These are phyloP conservation scores for Drosophila sp. DNA, from an alignment of 1,140 invertebrate species.

Conservation along the genomic window DNA sequence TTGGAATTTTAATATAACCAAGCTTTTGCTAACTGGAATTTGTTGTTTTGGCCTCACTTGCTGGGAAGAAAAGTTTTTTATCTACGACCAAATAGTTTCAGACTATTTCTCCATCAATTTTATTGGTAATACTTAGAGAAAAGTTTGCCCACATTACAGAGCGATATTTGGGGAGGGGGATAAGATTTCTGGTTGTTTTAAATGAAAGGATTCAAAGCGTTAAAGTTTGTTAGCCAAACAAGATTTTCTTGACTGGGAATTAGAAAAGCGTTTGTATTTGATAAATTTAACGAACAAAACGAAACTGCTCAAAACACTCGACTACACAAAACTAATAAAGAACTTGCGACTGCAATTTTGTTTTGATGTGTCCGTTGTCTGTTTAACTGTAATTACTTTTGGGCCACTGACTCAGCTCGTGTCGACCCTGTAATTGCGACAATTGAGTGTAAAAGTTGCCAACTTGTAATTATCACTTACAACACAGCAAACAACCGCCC, in stretches of 20 bases:
- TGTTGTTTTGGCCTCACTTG: constrained; percentile 22
- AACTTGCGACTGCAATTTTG: constrained; percentile 52
- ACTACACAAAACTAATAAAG: constrained; percentile 63
- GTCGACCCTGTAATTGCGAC: constrained; percentile 61
- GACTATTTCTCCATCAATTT: constrained; percentile 83
- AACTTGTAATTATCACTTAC: constrained; percentile 81
- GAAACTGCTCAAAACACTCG: constrained; percentile 26
- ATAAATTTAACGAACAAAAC: constrained; percentile 55
- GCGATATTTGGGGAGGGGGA: constrained; percentile 21
- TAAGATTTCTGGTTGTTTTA: constrained; percentile 48
- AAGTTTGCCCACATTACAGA: constrained; percentile 68
- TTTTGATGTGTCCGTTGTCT: constrained; percentile 60
- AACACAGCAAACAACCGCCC: constrained; percentile 39
- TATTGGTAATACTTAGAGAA: constrained; percentile 82
- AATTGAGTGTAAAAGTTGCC: constrained; percentile 74
- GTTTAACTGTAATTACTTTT: constrained; percentile 77
- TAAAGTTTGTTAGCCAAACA: constrained; percentile 61
- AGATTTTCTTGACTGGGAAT: constrained; percentile 37
- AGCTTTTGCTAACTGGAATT: constrained; percentile 57
- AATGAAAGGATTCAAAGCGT: constrained; percentile 79
- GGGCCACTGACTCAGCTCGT: constrained; percentile 42
- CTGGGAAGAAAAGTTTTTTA: constrained; percentile 62
- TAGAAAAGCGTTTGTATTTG: constrained; percentile 63
- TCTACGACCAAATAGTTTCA: constrained; percentile 79
- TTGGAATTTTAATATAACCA: constrained; percentile 76